Percentiles rank a stretch among this genome's conserved stretches.
Conservation (phyloP, 1,140 invertebrate species). For the Galendromus occidentalis region DNA sequence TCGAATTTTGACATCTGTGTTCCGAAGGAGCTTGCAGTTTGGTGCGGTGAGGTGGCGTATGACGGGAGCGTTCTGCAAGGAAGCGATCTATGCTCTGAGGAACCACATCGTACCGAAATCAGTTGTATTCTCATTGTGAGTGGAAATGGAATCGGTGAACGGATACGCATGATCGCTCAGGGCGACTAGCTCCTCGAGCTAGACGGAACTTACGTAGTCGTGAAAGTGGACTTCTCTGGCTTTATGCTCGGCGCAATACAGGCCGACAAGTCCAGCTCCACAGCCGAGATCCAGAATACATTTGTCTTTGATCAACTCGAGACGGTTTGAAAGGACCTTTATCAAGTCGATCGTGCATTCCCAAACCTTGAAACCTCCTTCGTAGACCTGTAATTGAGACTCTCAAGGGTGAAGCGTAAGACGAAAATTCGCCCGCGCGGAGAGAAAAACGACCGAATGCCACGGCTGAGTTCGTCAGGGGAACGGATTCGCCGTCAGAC, state of each 20-base stretch:
- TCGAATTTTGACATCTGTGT: neutral
- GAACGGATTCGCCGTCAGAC: no score
- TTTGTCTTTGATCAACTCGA: neutral
- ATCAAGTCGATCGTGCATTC: slow-evolving; percentile 3
- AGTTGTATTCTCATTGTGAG: no score
- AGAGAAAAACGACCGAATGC: no score
- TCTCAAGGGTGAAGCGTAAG: no score
- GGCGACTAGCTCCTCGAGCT: no score
- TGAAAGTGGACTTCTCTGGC: neutral
- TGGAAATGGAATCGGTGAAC: no score
- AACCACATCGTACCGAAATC: no score
- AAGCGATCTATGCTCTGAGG: no score
- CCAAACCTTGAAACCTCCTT: slow-evolving; percentile 1
- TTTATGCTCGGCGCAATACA: neutral
- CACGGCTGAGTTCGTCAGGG: no score
- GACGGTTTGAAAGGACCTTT: neutral
- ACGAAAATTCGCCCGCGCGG: no score
- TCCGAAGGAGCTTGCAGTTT: neutral
- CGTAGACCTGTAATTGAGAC: neutral
- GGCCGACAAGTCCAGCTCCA: neutral
- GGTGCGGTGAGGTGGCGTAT: neutral
- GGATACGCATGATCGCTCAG: no score
- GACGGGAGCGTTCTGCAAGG: neutral
- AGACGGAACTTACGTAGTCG: neutral
- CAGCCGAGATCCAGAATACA: neutral